Evolutionary conservation across 2,888 invertebrate genomes (phyloP), one percentile per base, ranked within the genome.

Genomic region (Hyposoter dolosus): DNA sequence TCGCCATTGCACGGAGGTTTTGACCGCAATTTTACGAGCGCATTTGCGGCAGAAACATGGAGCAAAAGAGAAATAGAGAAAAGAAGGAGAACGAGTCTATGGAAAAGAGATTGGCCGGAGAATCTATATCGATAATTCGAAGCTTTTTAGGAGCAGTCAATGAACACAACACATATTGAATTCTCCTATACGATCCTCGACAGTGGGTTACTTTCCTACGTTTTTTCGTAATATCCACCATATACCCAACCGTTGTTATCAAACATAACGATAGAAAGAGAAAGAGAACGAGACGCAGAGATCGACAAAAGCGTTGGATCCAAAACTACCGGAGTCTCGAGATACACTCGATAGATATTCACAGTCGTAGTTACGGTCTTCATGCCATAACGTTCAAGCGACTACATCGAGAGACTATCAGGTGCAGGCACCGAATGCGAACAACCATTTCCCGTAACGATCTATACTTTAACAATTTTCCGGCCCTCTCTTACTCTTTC

Each of bases 291-390:
- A 66, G 35, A 40, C 15, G 23, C 5, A 60, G 45, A 63, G 65
- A 85, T 72, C 75, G 35, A 28, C 77, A 23, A 78, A 53, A 82
- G 79, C 75, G 69, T 17, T 63, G 68, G 82, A 85, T 65, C 82
- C 40, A 63, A 50, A 53, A 75, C 84, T 82, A 68, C 78, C 66
- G 45, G 72, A 77, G 83, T 69, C 78, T 82, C 75, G 83, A 90
- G 68, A 87, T 89, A 89, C 87, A 91, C 87, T 87, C 90, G 87
- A 90, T 89, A 88, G 91, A 89, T 89, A 91, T 91, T 90, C 91
- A 90, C 88, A 89, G 88, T 83, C 69, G 80, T 82, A 82, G 87
- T 87, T 89, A 87, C 86, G 87, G 76, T 60, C 66, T 76, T 81
- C 71, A 66, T 79, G 53, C 71, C 56, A 68, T 78, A 63, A 75